These are phyloP conservation scores for Actinopyga echinites DNA, from an alignment of 53 echinoderm and acorn worm genomes.

Conservation along the genomic window DNA sequence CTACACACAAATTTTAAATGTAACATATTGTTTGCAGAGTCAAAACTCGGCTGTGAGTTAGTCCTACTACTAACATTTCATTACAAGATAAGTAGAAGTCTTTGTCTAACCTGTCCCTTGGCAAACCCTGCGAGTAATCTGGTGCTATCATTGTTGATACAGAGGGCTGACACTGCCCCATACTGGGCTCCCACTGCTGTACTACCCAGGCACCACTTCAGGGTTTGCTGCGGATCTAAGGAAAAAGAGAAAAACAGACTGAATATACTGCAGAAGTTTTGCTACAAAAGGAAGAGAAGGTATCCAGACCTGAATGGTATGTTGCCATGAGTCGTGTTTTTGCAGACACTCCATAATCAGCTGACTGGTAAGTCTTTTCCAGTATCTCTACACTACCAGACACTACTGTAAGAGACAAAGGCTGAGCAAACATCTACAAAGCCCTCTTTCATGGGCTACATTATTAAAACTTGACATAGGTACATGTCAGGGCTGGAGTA, in stretches of 20 bases:
- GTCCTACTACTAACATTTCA: too few relatives aligned
- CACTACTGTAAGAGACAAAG: too few relatives aligned
- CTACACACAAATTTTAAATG: too few relatives aligned
- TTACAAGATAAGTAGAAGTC: background rate
- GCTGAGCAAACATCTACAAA: too few relatives aligned
- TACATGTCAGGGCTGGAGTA: too few relatives aligned
- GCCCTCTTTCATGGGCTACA: too few relatives aligned
- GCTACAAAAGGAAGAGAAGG: background rate
- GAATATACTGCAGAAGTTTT: background rate
- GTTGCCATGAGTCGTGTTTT: background rate
- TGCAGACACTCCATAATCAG: background rate
- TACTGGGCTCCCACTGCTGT: constrained; percentile 95
- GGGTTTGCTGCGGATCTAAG: constrained; percentile 86
- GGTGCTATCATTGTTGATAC: constrained; percentile 95
- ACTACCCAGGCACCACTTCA: constrained; percentile 93
- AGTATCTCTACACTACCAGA: too few relatives aligned
- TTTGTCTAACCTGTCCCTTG: constrained; percentile 84
- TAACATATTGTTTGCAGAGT: too few relatives aligned
- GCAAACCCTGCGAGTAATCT: constrained; percentile 93
- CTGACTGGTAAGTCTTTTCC: too few relatives aligned
- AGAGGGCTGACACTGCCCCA: constrained; percentile 90
- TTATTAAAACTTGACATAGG: too few relatives aligned
- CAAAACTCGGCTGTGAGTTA: too few relatives aligned
- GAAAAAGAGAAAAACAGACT: too few relatives aligned
- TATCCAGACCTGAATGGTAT: background rate